Evolutionary conservation across 2,888 invertebrate genomes (phyloP).

Genomic region (Noctua janthina): DNA sequence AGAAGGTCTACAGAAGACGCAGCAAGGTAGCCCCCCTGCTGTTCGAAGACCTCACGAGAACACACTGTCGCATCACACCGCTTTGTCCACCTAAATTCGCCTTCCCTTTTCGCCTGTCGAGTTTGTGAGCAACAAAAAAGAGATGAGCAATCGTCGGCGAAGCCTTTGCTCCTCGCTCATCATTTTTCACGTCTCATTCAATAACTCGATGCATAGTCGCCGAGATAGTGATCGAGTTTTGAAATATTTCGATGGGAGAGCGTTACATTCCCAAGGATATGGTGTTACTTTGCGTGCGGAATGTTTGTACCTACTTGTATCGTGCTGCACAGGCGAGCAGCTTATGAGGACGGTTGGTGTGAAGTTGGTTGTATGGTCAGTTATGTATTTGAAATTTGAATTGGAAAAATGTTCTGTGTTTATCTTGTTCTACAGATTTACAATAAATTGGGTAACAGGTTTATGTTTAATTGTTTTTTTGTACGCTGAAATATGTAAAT

Average conservation of each 20-base stretch:
- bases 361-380: neutral
- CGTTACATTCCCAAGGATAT: constrained; percentile 89
- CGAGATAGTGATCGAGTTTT: constrained; percentile 89
- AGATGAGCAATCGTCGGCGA: constrained; percentile 82
- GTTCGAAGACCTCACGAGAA: constrained; percentile 84
- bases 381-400: neutral
- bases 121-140: constrained; percentile 72
- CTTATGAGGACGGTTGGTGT: constrained; percentile 14
- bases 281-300: constrained; percentile 90
- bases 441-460: too few species aligned
- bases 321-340: constrained; percentile 46
- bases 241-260: constrained; percentile 88
- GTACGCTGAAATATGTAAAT: neutral
- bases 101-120: constrained; percentile 75
- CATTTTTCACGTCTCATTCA: constrained; percentile 91
- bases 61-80: constrained; percentile 83
- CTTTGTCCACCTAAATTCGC: constrained; percentile 85
- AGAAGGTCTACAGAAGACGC: constrained; percentile 81
- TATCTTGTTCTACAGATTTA: too few species aligned
- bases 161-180: constrained; percentile 86
- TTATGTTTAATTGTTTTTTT: too few species aligned
- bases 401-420: neutral
- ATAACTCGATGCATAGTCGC: constrained; percentile 88
- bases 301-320: constrained; percentile 73
- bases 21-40: constrained; percentile 82